Percentiles rank a stretch among this genome's conserved stretches.
Evolutionary conservation across 2,113 vertebrate genomes (phyloP).

Genomic region (Nyctereutes procyonoides): DNA sequence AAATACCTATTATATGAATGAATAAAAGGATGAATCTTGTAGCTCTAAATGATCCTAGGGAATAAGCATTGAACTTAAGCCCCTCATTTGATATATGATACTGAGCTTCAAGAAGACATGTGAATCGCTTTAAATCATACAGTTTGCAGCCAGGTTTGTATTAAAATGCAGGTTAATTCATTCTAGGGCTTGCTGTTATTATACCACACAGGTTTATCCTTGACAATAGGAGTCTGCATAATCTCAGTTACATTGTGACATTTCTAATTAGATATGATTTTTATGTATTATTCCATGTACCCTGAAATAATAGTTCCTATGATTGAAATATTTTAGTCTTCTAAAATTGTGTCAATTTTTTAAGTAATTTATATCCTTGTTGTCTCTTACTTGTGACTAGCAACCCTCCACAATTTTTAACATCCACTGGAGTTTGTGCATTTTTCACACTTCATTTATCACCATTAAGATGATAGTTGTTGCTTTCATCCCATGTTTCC

Average conservation of each 20-base stretch:
- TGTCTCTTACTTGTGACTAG: background rate
- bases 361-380: background rate
- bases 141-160: background rate
- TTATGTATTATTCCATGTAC: background rate
- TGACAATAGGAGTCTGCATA: background rate
- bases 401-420: background rate
- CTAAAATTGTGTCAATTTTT: background rate
- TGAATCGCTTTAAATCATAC: constrained; percentile 1
- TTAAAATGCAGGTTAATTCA: background rate
- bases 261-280: constrained; percentile 1
- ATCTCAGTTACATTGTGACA: background rate
- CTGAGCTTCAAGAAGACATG: background rate
- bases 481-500: background rate
- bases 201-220: background rate
- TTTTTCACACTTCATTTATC: constrained; percentile 40
- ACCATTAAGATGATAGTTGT: background rate
- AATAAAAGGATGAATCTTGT: background rate
- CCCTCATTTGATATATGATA: background rate
- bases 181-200: background rate
- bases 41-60: background rate
- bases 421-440: background rate
- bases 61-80: background rate
- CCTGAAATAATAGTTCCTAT: background rate
- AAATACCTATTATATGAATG: background rate
- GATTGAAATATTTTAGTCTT: background rate